Conservation (phyloP, 2,113 vertebrate species). For the Nibea albiflora region DNA sequence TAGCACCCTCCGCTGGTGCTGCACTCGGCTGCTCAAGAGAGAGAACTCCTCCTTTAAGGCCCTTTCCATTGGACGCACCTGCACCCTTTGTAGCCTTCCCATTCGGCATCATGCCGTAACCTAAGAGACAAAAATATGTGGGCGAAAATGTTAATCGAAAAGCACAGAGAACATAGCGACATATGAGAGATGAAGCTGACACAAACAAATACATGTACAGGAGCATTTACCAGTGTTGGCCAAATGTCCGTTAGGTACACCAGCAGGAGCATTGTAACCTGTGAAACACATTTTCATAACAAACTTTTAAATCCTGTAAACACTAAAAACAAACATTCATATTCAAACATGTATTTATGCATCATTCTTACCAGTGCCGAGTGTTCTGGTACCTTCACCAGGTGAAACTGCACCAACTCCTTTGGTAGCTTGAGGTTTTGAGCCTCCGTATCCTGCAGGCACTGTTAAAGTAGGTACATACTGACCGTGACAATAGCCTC, state of each 20-base stretch:
- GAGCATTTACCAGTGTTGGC: slow-evolving; percentile 61
- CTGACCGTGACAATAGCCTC: too few relatives aligned
- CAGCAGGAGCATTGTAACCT: slow-evolving; percentile 65
- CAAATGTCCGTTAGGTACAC: slow-evolving; percentile 53
- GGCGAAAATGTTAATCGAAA: neutral
- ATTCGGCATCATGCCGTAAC: slow-evolving; percentile 58
- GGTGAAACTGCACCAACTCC: slow-evolving; percentile 50
- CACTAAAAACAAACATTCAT: neutral
- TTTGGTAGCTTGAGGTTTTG: slow-evolving; percentile 53
- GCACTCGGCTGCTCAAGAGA: slow-evolving; percentile 45
- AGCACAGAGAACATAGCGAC: neutral
- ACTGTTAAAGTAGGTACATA: neutral
- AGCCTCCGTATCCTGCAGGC: slow-evolving; percentile 49
- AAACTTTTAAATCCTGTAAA: neutral
- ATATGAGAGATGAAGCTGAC: slow-evolving; percentile 3
- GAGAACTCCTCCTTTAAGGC: slow-evolving; percentile 66
- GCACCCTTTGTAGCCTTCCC: slow-evolving; percentile 48
- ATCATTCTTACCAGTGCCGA: slow-evolving; percentile 10
- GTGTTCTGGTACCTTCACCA: slow-evolving; percentile 35
- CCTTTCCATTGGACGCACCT: slow-evolving; percentile 38
- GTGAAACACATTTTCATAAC: slow-evolving; percentile 10
- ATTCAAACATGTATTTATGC: neutral
- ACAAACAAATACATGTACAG: neutral
- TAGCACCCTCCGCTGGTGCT: slow-evolving; percentile 28
- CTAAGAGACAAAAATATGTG: slow-evolving; percentile 61